phyloP scores from a whole-genome alignment of 2,113 vertebrate species.

The Cyprinus carpio region DNA sequence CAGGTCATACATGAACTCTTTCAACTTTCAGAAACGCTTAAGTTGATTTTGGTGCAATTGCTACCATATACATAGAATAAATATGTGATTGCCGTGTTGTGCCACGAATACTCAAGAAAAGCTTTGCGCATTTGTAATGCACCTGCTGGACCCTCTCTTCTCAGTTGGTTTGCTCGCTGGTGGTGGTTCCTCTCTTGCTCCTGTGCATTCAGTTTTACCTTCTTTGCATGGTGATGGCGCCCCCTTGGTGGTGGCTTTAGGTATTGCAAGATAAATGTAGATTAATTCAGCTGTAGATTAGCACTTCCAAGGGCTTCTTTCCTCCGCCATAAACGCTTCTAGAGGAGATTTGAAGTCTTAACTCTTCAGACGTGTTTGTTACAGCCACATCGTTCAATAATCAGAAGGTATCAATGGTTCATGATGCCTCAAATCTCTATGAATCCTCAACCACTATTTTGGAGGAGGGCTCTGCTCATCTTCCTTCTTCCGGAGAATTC shows the following conservation, averaged over 20 bases:
- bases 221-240: conserved; percentile 3
- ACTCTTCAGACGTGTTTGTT: conserved; percentile 70
- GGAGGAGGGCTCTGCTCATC: conserved; percentile 64
- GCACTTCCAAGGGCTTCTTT: neutral
- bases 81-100: neutral
- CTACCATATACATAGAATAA: too few relatives aligned
- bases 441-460: conserved; percentile 67
- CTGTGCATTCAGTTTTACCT: too few relatives aligned
- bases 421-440: conserved; percentile 62
- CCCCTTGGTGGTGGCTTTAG: conserved; percentile 57
- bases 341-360: conserved; percentile 39
- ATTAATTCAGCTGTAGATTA: neutral
- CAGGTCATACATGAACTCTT: too few relatives aligned
- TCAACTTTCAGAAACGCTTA: neutral
- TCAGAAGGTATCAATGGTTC: conserved; percentile 55
- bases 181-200: conserved; percentile 25
- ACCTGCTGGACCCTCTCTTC: neutral
- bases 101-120: neutral
- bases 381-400: conserved; percentile 53
- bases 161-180: neutral
- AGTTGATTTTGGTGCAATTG: neutral
- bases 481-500: conserved; percentile 66
- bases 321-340: neutral
- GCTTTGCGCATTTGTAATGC: too few relatives aligned
- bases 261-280: neutral